Evolutionary conservation across 2,888 invertebrate genomes (phyloP).

Genomic region (Spilosoma lubricipeda): DNA sequence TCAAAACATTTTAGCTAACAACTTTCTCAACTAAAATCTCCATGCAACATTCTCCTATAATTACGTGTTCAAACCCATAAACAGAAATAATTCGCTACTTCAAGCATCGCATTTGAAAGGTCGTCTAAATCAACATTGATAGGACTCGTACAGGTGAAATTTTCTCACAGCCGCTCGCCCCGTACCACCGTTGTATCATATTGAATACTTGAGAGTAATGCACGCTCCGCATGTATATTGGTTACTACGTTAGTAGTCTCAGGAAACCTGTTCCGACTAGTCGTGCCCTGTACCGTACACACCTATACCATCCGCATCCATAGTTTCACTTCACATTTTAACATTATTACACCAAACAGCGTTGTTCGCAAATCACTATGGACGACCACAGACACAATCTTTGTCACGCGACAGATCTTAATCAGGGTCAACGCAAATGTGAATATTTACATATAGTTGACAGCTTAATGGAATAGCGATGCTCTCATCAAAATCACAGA

Average conservation of each 20-base stretch:
- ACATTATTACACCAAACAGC: slow-evolving; percentile 63
- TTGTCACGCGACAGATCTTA: slow-evolving; percentile 42
- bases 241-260: slow-evolving; percentile 82
- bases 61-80: slow-evolving; percentile 19
- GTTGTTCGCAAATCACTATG: slow-evolving; percentile 26
- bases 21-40: slow-evolving; percentile 19
- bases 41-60: slow-evolving; percentile 17
- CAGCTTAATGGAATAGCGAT: slow-evolving; percentile 62
- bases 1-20: not conserved
- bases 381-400: slow-evolving; percentile 30
- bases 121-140: slow-evolving; percentile 61
- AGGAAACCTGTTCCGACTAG: slow-evolving; percentile 78
- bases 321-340: slow-evolving; percentile 80
- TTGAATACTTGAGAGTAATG: slow-evolving; percentile 64
- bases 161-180: slow-evolving; percentile 77
- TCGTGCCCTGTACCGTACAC: slow-evolving; percentile 80
- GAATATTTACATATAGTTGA: slow-evolving; percentile 59
- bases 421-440: slow-evolving; percentile 50
- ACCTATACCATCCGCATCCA: slow-evolving; percentile 70
- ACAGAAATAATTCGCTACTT: slow-evolving; percentile 29
- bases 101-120: slow-evolving; percentile 40
- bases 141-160: slow-evolving; percentile 77
- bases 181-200: slow-evolving; percentile 67
- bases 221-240: slow-evolving; percentile 80
- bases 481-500: slow-evolving; percentile 55